Evolutionary conservation across 1,140 invertebrate genomes (phyloP), one percentile per base, ranked within the genome.

Genomic region (Oreohelix idahoensis): DNA sequence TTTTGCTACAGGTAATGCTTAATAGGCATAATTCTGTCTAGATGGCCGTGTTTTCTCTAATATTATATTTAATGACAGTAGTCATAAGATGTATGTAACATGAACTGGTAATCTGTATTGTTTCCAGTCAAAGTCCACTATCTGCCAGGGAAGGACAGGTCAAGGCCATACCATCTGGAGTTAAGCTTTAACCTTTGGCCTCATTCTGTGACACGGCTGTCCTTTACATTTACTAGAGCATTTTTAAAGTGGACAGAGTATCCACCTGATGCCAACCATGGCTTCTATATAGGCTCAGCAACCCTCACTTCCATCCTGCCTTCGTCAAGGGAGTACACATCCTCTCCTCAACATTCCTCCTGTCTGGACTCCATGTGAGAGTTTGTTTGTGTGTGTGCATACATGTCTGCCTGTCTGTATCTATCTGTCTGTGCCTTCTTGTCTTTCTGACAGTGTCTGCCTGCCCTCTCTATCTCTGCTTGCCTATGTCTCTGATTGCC

Each of bases 221-320:
- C 95, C 20, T 95, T 98, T 81, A 95, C 98, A 87, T 98, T 98
- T 93, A 97, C 99, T 91, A 97, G 97, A 92, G 95, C 97, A 36
- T 97, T 99, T 90, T 94, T 99, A 0, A 99, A 98, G 92, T 99
- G 98, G 98, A 97, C 98, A 89, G 98, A 99, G 93, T 99, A 99
- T 94, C 98, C 98, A 53, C 98, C 98, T 1, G 98, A 99, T 95
- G 98, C 98, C 2, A 99, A 99, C 94, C 98, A 99, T 93, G 98
- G 98, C 0, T 98, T 92, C 81, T 90, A 92, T 80, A 87, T 92
- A 20, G 89, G 88, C 58, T 89, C 92, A 35, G 91, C 97, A 39
- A 94, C 97, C 45, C 94, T 99, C 32, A 95, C 95, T 76, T 95
- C 95, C 10, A 93, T 95, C 51, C 92, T 98, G 85, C 96, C 97